Evolutionary conservation across 2,888 invertebrate genomes (phyloP), one percentile per base, ranked within the genome.

Genomic region (Mimas tiliae): DNA sequence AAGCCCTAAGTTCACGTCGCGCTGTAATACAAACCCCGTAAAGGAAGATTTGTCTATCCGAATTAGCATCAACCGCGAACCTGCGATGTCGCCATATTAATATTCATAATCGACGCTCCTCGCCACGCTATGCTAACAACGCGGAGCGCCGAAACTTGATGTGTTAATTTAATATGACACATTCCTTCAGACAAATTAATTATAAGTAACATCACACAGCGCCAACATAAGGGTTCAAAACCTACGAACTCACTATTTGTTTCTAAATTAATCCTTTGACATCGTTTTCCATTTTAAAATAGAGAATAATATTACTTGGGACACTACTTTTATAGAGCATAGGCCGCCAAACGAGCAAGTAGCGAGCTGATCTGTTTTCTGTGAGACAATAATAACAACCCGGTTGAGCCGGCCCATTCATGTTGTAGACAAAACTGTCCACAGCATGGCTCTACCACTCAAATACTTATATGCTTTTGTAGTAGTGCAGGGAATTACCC

Each of bases 61-160:
- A 83, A 86, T 91, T 87, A 91, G 76, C 84, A 84, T 87, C 84
- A 82, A 81, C 84, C 87, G 79, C 82, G 76, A 88, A 85, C 84
- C 85, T 80, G 79, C 78, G 84, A 85, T 85, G 88, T 87, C 84
- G 80, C 79, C 83, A 76, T 88, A 93, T 93, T 91, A 92, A 93
- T 93, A 74, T 74, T 74, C 74, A 74, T 74, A 70, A 78, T 78
- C 78, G 77, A 78, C 76, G 80, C 76, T 79, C 80, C 76, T 77
- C 77, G 72, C 72, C 72, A 62, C 69, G 70, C 73, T 71, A 78
- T 69, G 70, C 70, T 73, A 74, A 73, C 67, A 71, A 72, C 70
- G 70, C 69, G 52, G 70, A 58, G 68, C 69, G 45, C 69, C 67
- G 68, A 67, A 70, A 71, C 66, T 63, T 69, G 75, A 74, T 74